Evolutionary conservation across 2,888 invertebrate species (phyloP).

Genomic region (Mesochorus sp.): DNA sequence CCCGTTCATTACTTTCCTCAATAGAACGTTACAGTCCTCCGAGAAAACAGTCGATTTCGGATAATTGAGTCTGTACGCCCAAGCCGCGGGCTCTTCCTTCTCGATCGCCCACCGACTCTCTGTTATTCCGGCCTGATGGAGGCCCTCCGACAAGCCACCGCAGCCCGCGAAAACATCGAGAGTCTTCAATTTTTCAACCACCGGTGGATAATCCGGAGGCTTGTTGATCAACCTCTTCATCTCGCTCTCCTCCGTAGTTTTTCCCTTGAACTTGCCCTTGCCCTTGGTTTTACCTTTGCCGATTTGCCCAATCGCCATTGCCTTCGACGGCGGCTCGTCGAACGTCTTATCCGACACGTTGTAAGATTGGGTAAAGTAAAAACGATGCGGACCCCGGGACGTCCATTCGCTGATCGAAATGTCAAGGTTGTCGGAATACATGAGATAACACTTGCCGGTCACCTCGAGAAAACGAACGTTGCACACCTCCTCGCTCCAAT

Average conservation of each 20-base stretch:
- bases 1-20: constrained; percentile 87
- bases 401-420: constrained; percentile 85
- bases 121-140: constrained; percentile 87
- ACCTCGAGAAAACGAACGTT: constrained; percentile 85
- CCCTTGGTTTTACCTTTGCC: constrained; percentile 87
- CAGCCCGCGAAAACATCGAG: constrained; percentile 94
- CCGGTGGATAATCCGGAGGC: constrained; percentile 76
- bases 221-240: constrained; percentile 71
- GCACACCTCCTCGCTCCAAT: constrained; percentile 89
- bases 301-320: constrained; percentile 84
- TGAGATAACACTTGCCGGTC: constrained; percentile 87
- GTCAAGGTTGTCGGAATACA: constrained; percentile 86
- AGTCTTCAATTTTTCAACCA: constrained; percentile 85
- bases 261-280: constrained; percentile 85
- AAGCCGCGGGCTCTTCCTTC: constrained; percentile 89
- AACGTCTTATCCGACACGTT: constrained; percentile 84
- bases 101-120: constrained; percentile 92
- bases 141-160: constrained; percentile 91
- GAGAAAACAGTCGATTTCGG: constrained; percentile 88
- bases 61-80: constrained; percentile 91
- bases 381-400: constrained; percentile 86
- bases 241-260: constrained; percentile 69
- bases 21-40: constrained; percentile 91
- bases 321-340: constrained; percentile 85
- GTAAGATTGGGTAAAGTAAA: constrained; percentile 89